These are phyloP conservation scores for Sclerodermus sp. DNA, from an alignment of 2,888 invertebrate genomes.

Conservation along the genomic window DNA sequence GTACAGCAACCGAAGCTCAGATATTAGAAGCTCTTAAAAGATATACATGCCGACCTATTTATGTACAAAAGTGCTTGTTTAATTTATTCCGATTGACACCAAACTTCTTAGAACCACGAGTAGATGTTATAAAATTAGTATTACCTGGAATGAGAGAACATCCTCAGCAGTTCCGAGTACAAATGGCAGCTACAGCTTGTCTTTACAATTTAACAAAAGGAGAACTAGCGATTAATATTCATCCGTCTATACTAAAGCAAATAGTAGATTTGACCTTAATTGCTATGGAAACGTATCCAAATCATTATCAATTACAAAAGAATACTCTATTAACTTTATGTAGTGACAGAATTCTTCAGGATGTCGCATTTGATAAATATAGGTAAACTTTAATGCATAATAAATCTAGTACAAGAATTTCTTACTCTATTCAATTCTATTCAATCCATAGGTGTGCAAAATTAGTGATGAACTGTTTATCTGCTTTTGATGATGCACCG, in stretches of 20 bases:
- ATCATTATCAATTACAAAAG: constrained; percentile 71
- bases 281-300: constrained; percentile 71
- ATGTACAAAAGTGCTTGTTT: constrained; percentile 70
- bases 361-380: constrained; percentile 68
- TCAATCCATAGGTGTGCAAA: constrained; percentile 63
- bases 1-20: constrained; percentile 63
- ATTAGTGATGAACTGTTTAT: constrained; percentile 72
- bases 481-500: constrained; percentile 68
- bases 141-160: constrained; percentile 61
- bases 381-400: constrained; percentile 34
- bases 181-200: constrained; percentile 76
- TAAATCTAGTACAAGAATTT: not conserved
- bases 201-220: constrained; percentile 73
- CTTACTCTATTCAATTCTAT: not conserved
- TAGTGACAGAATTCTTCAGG: constrained; percentile 75
- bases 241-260: constrained; percentile 65
- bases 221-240: constrained; percentile 66
- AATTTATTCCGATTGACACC: constrained; percentile 64
- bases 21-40: constrained; percentile 63
- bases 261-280: constrained; percentile 67
- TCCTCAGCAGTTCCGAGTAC: constrained; percentile 65
- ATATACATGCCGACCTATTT: constrained; percentile 63
- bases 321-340: constrained; percentile 74
- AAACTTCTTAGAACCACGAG: constrained; percentile 60
- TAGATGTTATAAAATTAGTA: constrained; percentile 67